Percentiles rank a stretch among this genome's conserved stretches.
Evolutionary conservation across 2,888 invertebrate genomes (phyloP).

Genomic region (Dryobota labecula): DNA sequence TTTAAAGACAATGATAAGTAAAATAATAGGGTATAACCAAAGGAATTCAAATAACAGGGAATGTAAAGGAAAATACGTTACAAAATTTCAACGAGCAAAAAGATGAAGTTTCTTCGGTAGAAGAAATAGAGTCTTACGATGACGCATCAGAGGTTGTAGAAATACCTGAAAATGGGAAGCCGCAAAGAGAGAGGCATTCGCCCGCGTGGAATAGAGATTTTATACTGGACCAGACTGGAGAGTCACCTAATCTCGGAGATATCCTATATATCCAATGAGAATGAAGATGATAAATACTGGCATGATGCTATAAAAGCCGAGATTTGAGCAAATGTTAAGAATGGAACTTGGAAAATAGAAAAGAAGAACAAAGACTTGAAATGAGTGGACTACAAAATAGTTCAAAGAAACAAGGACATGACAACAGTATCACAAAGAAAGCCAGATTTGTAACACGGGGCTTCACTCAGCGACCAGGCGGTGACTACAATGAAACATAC

Average conservation of each 20-base stretch:
- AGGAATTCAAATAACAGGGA: neutral
- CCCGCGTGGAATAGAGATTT: neutral
- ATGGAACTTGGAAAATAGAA: neutral
- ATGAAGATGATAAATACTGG: neutral
- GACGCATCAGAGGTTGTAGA: too few species aligned
- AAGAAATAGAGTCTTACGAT: too few species aligned
- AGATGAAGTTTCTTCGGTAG: too few species aligned
- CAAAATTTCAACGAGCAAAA: too few species aligned
- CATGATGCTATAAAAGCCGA: neutral
- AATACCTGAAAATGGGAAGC: too few species aligned
- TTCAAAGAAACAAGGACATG: slow-evolving; percentile 2
- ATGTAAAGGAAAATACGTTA: neutral
- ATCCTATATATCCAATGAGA: slow-evolving; percentile 4
- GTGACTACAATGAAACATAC: neutral
- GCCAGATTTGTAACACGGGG: neutral
- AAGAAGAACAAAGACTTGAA: neutral
- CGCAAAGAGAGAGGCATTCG: neutral
- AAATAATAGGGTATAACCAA: neutral
- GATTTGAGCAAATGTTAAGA: slow-evolving; percentile 1
- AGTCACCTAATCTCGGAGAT: neutral
- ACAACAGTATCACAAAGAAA: neutral
- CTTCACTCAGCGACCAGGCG: neutral
- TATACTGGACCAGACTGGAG: neutral
- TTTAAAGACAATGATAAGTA: neutral
- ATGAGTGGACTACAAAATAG: neutral